Conservation (phyloP, 2,113 vertebrate genomes). For the Gila orcuttii region DNA sequence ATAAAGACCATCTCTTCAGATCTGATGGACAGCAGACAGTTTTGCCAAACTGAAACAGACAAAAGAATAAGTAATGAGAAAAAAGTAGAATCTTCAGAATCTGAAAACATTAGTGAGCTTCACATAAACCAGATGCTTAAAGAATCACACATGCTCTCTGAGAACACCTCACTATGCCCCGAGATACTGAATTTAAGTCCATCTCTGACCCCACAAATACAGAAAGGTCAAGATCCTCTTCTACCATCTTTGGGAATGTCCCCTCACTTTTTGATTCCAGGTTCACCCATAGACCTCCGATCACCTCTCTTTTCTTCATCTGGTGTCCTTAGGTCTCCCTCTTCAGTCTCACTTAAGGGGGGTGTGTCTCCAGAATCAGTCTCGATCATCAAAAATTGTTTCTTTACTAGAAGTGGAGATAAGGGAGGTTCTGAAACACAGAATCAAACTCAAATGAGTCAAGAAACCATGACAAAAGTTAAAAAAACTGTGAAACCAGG, state of each 20-base stretch:
- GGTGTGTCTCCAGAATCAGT: slow-evolving; percentile 21
- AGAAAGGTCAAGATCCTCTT: slow-evolving; percentile 10
- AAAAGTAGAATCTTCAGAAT: neutral
- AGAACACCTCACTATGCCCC: neutral
- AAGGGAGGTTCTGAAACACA: neutral
- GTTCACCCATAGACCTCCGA: neutral
- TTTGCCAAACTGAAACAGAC: neutral
- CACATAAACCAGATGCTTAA: neutral
- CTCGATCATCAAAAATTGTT: neutral
- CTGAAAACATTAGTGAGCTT: neutral
- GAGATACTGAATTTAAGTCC: slow-evolving; percentile 49
- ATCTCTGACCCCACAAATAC: slow-evolving; percentile 46
- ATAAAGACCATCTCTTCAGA: neutral
- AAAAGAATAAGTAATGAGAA: neutral
- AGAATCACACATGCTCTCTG: neutral
- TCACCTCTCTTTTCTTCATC: neutral
- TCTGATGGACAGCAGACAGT: neutral
- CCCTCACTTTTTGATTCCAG: neutral
- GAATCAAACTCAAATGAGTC: neutral
- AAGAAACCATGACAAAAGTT: neutral
- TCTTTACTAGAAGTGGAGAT: neutral
- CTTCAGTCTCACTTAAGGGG: neutral
- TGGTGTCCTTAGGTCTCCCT: neutral
- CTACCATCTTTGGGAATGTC: slow-evolving; percentile 39
- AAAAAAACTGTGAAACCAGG: neutral